Conservation (phyloP, 2,797 vertebrate species). For the Borostomias antarcticus region DNA sequence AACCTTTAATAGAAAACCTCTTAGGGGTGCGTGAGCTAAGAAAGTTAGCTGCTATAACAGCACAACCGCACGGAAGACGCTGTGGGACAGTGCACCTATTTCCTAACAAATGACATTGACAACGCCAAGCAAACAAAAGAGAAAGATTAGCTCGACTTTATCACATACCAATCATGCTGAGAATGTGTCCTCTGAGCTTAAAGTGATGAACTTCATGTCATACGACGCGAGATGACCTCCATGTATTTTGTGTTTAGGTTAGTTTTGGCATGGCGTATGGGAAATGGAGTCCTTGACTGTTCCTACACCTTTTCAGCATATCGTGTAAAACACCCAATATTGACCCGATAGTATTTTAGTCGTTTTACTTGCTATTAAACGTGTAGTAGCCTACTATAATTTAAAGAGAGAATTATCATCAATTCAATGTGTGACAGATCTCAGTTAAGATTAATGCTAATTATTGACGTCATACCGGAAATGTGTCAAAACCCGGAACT, state of each 20-base stretch:
- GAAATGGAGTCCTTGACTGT: slow-evolving; percentile 44
- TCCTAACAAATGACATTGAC: neutral
- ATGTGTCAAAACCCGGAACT: slow-evolving; percentile 36
- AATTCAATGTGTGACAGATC: neutral
- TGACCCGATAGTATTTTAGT: too few species aligned
- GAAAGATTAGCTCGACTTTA: neutral
- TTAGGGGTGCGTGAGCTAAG: too few species aligned
- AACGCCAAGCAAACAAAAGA: neutral
- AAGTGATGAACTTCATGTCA: slow-evolving; percentile 10
- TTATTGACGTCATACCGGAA: neutral
- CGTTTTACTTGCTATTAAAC: too few species aligned
- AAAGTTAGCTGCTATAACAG: neutral
- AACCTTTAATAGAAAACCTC: too few species aligned
- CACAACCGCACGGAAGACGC: neutral
- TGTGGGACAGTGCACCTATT: too few species aligned
- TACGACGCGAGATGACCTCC: neutral
- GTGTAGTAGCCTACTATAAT: too few species aligned
- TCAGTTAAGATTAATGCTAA: neutral
- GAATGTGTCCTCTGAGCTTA: slow-evolving; percentile 5
- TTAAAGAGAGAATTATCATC: too few species aligned
- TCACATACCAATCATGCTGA: slow-evolving; percentile 55
- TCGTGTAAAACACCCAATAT: neutral
- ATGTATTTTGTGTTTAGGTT: neutral
- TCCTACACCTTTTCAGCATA: neutral
- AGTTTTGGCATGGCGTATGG: slow-evolving; percentile 28